These are phyloP conservation scores for Zosterops japonicus DNA, from an alignment of 2,113 vertebrate genomes.

Conservation along the genomic window DNA sequence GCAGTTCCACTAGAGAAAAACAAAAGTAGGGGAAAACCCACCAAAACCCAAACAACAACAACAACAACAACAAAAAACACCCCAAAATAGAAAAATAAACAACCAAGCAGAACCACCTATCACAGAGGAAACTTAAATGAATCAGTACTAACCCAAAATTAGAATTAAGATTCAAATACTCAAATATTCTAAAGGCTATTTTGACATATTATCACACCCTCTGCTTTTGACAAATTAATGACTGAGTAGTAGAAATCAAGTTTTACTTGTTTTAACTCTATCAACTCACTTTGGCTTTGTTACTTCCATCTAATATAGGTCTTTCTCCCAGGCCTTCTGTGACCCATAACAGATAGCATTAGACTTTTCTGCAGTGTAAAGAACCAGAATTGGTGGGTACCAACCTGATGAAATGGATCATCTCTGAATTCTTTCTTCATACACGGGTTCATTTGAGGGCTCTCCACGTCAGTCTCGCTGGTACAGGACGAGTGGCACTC, in stretches of 20 bases:
- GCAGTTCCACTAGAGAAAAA: background rate
- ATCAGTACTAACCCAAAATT: background rate
- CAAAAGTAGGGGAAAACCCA: too few species aligned
- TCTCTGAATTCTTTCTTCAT: conserved; percentile 94
- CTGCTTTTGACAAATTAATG: background rate
- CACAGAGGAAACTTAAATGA: background rate
- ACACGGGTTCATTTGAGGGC: conserved; percentile 80
- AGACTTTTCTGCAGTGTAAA: background rate
- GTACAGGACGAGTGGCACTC: conserved; percentile 93
- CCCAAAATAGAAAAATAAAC: background rate
- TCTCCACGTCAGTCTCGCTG: conserved; percentile 93
- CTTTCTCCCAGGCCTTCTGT: background rate
- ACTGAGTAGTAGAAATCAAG: background rate
- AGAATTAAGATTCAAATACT: background rate
- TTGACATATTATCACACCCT: background rate
- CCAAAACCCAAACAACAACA: background rate
- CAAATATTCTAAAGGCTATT: background rate
- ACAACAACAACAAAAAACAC: fast-evolving
- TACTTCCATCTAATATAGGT: background rate
- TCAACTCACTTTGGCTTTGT: background rate
- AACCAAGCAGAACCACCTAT: background rate
- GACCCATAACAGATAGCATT: background rate
- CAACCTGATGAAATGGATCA: conserved; percentile 96
- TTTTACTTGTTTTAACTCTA: background rate
- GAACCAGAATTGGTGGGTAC: background rate